Percentiles rank a stretch among this genome's conserved stretches.
phyloP scores from a whole-genome alignment of 2,888 invertebrate genomes.

The Acronicta alni region DNA sequence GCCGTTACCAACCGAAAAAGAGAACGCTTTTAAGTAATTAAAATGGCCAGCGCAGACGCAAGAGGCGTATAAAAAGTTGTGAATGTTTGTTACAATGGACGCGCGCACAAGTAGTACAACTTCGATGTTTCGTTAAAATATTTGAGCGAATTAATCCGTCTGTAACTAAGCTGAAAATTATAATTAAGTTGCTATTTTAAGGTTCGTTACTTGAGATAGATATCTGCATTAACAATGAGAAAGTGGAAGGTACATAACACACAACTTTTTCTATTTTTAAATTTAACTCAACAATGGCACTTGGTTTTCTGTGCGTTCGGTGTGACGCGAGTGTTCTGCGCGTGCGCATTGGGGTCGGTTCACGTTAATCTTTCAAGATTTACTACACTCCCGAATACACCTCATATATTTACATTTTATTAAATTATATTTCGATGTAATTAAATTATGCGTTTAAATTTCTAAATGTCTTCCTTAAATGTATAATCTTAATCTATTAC shows the following conservation, averaged over 20 bases:
- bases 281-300: conserved; percentile 4
- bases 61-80: conserved; percentile 65
- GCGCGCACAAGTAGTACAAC: conserved; percentile 46
- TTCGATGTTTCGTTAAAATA: conserved; percentile 44
- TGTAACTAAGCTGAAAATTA: conserved; percentile 38
- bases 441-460: conserved; percentile 58
- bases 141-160: conserved; percentile 24
- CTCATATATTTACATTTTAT: conserved; percentile 51
- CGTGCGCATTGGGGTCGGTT: conserved; percentile 68
- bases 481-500: conserved; percentile 45
- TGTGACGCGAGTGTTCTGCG: conserved; percentile 53
- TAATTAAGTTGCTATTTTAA: conserved; percentile 37
- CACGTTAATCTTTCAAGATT: conserved; percentile 48
- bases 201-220: conserved; percentile 36
- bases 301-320: conserved; percentile 37
- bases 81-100: conserved; percentile 51
- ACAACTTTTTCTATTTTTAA: not conserved
- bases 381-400: conserved; percentile 52
- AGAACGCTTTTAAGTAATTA: conserved; percentile 71
- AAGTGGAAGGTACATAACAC: conserved; percentile 22
- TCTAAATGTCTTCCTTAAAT: conserved; percentile 44
- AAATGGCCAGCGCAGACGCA: conserved; percentile 63
- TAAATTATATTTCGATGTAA: conserved; percentile 58
- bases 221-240: conserved; percentile 32
- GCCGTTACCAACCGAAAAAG: conserved; percentile 75